A percentile compares a stretch with the other conserved stretches of the same genome.
phyloP scores from a whole-genome alignment of 1,140 invertebrate species.

The Caenorhabditis remanei region DNA sequence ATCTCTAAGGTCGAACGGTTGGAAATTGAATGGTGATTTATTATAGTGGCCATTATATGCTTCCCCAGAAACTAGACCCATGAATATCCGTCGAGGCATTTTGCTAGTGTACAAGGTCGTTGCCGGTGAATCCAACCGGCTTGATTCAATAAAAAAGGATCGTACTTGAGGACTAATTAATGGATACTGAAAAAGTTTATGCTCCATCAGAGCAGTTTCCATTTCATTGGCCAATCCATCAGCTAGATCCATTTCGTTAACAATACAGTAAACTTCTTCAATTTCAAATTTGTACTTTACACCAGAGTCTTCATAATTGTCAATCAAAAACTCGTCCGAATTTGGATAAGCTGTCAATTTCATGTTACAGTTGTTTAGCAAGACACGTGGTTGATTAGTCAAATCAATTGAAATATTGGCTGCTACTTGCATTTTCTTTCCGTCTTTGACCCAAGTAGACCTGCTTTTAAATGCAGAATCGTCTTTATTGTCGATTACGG shows the following conservation, averaged over 20 bases:
- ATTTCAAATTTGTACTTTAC: background rate
- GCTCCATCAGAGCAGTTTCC: background rate
- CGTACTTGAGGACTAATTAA: background rate
- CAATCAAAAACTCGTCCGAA: background rate
- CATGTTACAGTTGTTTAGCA: background rate
- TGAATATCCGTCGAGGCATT: background rate
- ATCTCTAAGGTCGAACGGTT: background rate
- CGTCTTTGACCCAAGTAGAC: background rate
- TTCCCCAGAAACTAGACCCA: background rate
- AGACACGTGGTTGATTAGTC: background rate
- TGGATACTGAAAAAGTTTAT: background rate
- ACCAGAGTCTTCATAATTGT: background rate
- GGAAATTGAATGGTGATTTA: background rate
- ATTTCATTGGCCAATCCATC: background rate
- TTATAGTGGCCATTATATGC: background rate
- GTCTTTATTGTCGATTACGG: background rate
- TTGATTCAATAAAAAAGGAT: background rate
- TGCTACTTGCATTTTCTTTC: background rate
- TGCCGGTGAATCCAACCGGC: background rate
- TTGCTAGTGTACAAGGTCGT: background rate
- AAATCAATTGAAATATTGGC: conserved; percentile 24
- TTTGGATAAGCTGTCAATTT: background rate
- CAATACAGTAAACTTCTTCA: background rate
- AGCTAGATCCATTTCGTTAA: background rate
- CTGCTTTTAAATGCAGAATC: background rate